phyloP scores from a whole-genome alignment of 1,140 invertebrate genomes.

The Aphaenogaster rudis region DNA sequence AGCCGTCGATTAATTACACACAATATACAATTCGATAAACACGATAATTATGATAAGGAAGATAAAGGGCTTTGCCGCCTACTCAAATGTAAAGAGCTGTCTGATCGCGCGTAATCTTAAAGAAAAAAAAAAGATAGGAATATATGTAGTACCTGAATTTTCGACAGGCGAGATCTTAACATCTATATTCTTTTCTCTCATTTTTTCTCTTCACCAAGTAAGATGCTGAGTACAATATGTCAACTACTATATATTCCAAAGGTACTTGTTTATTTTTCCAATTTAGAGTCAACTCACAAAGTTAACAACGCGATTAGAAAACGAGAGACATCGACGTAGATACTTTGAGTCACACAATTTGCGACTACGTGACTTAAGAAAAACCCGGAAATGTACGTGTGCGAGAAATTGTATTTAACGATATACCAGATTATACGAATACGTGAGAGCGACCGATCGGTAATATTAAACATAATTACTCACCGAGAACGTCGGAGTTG shows the following conservation, averaged over 20 bases:
- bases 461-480: slow-evolving; percentile 84
- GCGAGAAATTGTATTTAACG: background rate
- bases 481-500: slow-evolving; percentile 97
- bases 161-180: background rate
- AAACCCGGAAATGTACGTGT: background rate
- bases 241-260: background rate
- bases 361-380: slow-evolving; percentile 10
- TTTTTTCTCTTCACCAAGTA: slow-evolving; percentile 32
- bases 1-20: slow-evolving; percentile 37
- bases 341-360: background rate
- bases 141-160: slow-evolving; percentile 38
- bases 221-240: background rate
- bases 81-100: slow-evolving; percentile 7
- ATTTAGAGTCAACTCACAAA: background rate
- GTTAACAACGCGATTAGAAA: background rate
- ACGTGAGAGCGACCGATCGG: background rate
- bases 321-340: background rate
- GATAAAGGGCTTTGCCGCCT: slow-evolving; percentile 3
- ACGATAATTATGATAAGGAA: slow-evolving; percentile 2
- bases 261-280: background rate
- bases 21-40: background rate
- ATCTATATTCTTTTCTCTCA: background rate
- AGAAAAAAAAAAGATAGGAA: slow-evolving; percentile 9
- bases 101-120: background rate
- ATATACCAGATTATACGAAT: background rate